phyloP scores from a whole-genome alignment of 2,113 vertebrate species.

The Bubalus kerabau region DNA sequence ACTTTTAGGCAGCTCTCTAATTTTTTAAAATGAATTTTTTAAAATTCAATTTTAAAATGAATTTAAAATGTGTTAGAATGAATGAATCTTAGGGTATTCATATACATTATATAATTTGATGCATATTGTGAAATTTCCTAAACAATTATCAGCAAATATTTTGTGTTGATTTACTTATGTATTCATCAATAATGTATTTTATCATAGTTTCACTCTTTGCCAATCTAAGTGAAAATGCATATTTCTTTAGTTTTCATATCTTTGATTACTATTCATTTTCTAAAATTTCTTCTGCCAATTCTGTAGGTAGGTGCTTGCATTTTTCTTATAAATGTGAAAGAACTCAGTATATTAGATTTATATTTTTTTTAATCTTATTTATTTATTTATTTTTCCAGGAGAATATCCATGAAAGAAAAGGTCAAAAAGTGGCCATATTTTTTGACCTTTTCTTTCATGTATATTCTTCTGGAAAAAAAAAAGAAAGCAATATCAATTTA shows the following conservation, averaged over 20 bases:
- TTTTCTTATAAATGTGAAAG: not conserved
- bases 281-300: not conserved
- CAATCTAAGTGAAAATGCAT: not conserved
- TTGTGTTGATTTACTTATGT: not conserved
- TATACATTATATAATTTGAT: not conserved
- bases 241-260: not conserved
- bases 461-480: not conserved
- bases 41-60: not conserved
- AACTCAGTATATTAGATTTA: not conserved
- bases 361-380: no score
- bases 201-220: not conserved
- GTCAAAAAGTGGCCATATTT: not conserved
- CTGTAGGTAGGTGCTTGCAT: not conserved
- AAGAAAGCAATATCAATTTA: not conserved
- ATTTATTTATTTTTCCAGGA: no score
- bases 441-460: not conserved
- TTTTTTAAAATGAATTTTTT: not conserved
- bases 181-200: not conserved
- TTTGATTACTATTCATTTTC: not conserved
- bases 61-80: not conserved
- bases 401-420: no score
- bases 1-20: not conserved
- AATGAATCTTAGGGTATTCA: not conserved
- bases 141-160: not conserved
- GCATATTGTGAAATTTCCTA: not conserved